A percentile compares a stretch with the other conserved stretches of the same genome.
phyloP scores from a whole-genome alignment of 2,113 vertebrate species.

The Potamarius usumacintae region DNA sequence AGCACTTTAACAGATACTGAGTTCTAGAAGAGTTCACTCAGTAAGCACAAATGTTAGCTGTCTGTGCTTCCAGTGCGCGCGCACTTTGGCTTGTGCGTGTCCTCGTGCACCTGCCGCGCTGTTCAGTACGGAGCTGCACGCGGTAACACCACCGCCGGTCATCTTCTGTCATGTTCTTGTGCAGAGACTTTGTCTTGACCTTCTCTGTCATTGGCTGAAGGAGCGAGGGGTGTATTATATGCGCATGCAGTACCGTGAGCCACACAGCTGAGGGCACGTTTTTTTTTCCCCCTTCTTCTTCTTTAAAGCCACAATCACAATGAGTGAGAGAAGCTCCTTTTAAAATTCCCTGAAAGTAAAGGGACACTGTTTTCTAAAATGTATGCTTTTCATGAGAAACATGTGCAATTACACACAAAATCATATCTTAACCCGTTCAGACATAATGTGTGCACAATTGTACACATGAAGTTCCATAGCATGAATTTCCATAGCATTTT shows the following conservation, averaged over 20 bases:
- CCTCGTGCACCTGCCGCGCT: slow-evolving; percentile 1
- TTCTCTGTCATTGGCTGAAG: slow-evolving; percentile 66
- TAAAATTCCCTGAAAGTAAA: background rate
- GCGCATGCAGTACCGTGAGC: slow-evolving; percentile 1
- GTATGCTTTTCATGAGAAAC: background rate
- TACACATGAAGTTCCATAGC: no score
- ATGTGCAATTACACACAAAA: background rate
- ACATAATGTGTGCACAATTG: no score
- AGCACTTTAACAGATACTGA: background rate
- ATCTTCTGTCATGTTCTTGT: slow-evolving; percentile 53
- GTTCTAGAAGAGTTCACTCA: background rate
- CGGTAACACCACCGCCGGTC: background rate
- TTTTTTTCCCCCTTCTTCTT: no score
- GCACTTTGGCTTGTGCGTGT: background rate
- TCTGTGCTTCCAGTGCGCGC: background rate
- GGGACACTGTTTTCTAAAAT: background rate
- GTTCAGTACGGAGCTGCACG: background rate
- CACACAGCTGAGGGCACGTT: background rate
- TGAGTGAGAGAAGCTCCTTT: background rate
- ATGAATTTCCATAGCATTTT: no score
- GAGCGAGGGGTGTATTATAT: slow-evolving; percentile 10
- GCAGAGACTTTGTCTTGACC: slow-evolving; percentile 59
- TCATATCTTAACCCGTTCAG: no score
- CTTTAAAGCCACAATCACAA: background rate
- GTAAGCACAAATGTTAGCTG: background rate